Conservation (phyloP, 2,888 invertebrate species). For the Sabatieria punctata region DNA sequence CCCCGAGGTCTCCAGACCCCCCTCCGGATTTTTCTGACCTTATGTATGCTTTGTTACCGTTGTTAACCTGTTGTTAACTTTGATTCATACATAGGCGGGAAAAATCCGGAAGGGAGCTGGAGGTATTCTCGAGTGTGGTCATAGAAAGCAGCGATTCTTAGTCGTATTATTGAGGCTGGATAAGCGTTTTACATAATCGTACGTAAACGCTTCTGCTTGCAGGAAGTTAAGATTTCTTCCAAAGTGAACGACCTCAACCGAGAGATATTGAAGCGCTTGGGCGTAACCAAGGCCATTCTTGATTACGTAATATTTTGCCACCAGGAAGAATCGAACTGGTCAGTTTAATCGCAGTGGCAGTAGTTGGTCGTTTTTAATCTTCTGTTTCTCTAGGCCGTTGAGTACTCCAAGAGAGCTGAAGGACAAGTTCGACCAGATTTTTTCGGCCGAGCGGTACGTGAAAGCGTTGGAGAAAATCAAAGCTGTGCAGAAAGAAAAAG, state of each 20-base stretch:
- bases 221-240: constrained; percentile 14
- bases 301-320: constrained; percentile 96
- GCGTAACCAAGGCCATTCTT: constrained; percentile 81
- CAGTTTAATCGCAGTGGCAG: constrained; percentile 7
- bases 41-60: too few species aligned
- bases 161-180: too few species aligned
- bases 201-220: too few species aligned
- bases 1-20: too few species aligned
- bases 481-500: constrained; percentile 18
- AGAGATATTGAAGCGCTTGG: constrained; percentile 43
- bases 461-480: constrained; percentile 55
- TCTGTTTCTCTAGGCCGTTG: constrained; percentile 49
- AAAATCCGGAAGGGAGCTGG: too few species aligned
- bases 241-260: constrained; percentile 22
- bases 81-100: too few species aligned
- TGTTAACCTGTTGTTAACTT: too few species aligned
- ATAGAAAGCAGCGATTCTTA: too few species aligned
- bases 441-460: constrained; percentile 79
- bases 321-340: constrained; percentile 89
- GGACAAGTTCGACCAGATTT: constrained; percentile 90
- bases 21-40: too few species aligned
- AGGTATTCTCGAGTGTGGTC: too few species aligned
- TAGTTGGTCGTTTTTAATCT: too few species aligned
- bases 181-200: too few species aligned
- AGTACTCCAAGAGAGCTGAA: constrained; percentile 83